Conservation (phyloP, 1,140 invertebrate species). For the Eulimnadia texana region DNA sequence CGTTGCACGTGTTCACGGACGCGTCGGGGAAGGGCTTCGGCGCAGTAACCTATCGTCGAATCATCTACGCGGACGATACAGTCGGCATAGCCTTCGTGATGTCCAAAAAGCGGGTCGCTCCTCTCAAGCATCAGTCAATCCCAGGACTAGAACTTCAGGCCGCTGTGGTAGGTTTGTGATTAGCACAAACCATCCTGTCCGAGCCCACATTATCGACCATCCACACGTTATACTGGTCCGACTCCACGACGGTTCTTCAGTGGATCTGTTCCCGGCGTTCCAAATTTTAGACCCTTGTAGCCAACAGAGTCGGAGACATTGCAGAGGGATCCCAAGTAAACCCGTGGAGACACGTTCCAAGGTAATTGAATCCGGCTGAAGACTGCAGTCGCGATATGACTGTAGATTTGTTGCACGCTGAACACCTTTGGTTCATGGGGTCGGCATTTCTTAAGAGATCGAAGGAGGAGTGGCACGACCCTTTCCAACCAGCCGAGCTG, state of each 20-base stretch:
- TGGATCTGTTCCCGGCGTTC: constrained; percentile 11
- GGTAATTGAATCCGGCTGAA: constrained; percentile 18
- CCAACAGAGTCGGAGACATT: constrained; percentile 11
- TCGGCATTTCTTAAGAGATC: neutral
- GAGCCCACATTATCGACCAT: neutral
- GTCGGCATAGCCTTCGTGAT: neutral
- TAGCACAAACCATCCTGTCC: constrained; percentile 1
- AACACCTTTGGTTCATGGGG: neutral
- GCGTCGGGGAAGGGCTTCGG: constrained; percentile 23
- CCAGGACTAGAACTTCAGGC: constrained; percentile 8
- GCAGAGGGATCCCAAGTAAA: neutral
- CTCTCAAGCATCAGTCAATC: constrained; percentile 8
- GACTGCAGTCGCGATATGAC: constrained; percentile 8
- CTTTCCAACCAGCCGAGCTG: neutral
- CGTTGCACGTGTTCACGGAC: constrained; percentile 25
- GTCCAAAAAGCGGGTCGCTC: constrained; percentile 16
- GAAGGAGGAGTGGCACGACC: neutral
- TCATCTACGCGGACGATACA: neutral
- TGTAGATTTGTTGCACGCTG: neutral
- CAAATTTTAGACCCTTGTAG: constrained; percentile 3
- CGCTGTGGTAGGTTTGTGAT: constrained; percentile 8
- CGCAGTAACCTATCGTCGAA: constrained; percentile 23
- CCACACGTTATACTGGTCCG: constrained; percentile 12
- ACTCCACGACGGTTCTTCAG: constrained; percentile 15
- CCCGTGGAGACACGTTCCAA: constrained; percentile 14